Base-by-base conservation (phyloP, 2,113 vertebrate genomes). In the Euleptes europaea region DNA sequence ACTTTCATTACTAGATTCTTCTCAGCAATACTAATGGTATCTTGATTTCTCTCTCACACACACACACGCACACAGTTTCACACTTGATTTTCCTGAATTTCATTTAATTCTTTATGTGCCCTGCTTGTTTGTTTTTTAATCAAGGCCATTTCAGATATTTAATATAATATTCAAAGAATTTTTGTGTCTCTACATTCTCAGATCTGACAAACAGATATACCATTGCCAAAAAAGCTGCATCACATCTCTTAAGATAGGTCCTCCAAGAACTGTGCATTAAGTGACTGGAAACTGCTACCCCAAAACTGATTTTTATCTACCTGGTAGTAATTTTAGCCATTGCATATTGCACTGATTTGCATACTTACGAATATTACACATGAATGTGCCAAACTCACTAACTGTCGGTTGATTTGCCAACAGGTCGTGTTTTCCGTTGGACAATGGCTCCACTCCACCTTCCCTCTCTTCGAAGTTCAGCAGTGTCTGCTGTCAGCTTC, bases 1-100 rank as follows among this genome's bases (percentile, higher is more conserved):
- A 80, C 60, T 80, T 80, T 80, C n/a, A 80, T 66, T n/a, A 80
- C 60, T n/a, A 44, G 76, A 31, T 60, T 66, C 31, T 80, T 40
- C 28, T 66, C 38, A 67, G 40, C 40, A 80, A 47, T 67, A 80
- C 60, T 47, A 66, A 80, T 66, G 44, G 40, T 66, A 4, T 15
- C 28, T 14, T 31, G 23, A 2, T 65, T 79, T 42, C n/a, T 66
- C 3, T 35, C 17, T 75, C 49, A 9, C 9, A 65, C 10, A 44
- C n/a, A 11, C 44, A 67, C 44, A 47, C 66, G 15, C 15, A 67
- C 31, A n/a, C 47, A 15, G 3, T 47, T 66, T 66, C 28, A 78
- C 65, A 33, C 12, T 69, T 69, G 67, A 69, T 69, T 69, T 69
- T 66, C 17, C 17, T 47, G 28, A 66, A 47, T 67, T 47, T 80